Evolutionary conservation across 2,888 invertebrate genomes (phyloP), one percentile per base, ranked within the genome.

Genomic region (Elegia similella): DNA sequence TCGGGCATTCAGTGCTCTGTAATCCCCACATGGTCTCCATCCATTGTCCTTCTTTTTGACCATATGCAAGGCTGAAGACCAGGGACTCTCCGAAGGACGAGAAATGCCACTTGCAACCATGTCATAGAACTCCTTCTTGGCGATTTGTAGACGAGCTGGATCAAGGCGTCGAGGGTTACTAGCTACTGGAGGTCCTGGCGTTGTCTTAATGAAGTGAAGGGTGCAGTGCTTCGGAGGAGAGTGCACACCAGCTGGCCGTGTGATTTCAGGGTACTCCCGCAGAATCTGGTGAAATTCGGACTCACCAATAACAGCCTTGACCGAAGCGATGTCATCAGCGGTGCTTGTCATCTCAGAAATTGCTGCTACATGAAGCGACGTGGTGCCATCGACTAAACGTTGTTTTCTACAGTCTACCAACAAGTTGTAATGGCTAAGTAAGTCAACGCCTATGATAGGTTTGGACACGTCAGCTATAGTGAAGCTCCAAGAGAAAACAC

Each of bases 381-480:
- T 57, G 7, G 13, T 30, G 13, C 42, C 50, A 23, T 57, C 57
- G 60, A 52, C 0, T n/a, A n/a, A n/a, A n/a, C n/a, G n/a, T n/a
- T n/a, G n/a, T n/a, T n/a, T n/a, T n/a, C n/a, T n/a, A n/a, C 68
- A 8, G 44, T 76, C 74, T 1, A 71, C 68, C 0, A 76, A 57
- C 0, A 76, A 56, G 6, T 62, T 62, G 52, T 59, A 73, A 42
- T 69, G 63, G 0, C 42, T 30, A 10, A 75, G 56, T 43, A 78
- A 73, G 60, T 73, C 70, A 6, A 15, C 16, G n/a, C 16, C 44
- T 44, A 44, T 44, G 44, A 47, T 47, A 2, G 47, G 47, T 30
- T 16, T 47, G 29, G 30, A 16, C 6, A 29, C 29, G 29, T 47
- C 47, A 29, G 47, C 23, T 8, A 47, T 47, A 6, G 47, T 47